Base-by-base conservation (phyloP, 2,113 vertebrate species). In the Hippocampus comes region DNA sequence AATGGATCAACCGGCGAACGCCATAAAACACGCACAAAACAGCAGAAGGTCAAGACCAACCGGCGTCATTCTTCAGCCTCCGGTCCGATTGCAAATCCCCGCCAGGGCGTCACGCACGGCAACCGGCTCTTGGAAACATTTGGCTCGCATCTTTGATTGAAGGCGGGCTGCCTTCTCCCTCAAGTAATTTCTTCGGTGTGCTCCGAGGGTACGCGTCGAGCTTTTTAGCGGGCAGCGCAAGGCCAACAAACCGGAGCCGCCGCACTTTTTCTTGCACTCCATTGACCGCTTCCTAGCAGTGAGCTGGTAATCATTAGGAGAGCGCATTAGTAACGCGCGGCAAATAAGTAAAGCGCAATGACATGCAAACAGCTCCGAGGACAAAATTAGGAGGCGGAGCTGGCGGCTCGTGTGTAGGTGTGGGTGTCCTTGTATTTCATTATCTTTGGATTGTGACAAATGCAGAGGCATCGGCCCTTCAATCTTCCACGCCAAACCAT, bases 401-500 rank as follows among this genome's bases (percentile, higher is more conserved):
- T 67, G 21, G 70, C 71, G 34, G 14, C 20, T 18, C 57, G 64
- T 42, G 72, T 0, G 59, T 5, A 15, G 14, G 48, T 49, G 48
- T 17, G 48, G 14, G 48, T 49, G 48, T 49, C 83, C 85, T 84
- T 79, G 85, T 82, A 79, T 76, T 68, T 89, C 71, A 87, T 89
- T 84, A 88, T 68, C 8, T 18, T 6, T 6, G 76, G 74, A 89
- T 87, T 85, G 84, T 89, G 82, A 89, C 86, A 86, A 89, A 90
- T 86, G 84, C 75, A 46, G 72, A 69, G 76, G 76, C 71, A 72
- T 88, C 30, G 34, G 59, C 27, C 59, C 30, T 18, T 30, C 59
- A 61, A 17, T 18, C 59, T 61, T 18, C 59, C 34, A 30, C 34
- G 0, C 34, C 34, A 38, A 38, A 38, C 34, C 34, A 38, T 38